Base-by-base conservation (phyloP, 2,888 invertebrate species). In the Pristionchus arcanus region DNA sequence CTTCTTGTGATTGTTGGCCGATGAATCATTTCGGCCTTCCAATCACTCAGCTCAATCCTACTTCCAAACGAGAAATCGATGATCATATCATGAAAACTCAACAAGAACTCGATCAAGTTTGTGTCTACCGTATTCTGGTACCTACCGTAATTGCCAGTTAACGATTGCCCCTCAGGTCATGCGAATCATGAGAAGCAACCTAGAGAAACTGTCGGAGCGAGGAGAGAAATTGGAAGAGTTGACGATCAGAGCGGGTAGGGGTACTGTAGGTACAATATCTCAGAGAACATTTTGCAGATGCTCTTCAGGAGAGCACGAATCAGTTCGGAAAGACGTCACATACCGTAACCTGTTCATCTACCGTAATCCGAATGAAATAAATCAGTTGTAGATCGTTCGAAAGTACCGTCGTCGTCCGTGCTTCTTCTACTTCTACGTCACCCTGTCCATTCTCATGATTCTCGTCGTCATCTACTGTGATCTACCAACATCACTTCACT, bases 171-270 rank as follows among this genome's bases (percentile, higher is more conserved):
- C 31, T 53, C 66, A 89, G 89, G 89, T 83, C 31, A 83, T 89
- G 34, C 59, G 53, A 19, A 81, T 89, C 42, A 89, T 89, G 89
- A 37, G 89, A 63, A 63, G 66, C 66, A 89, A 89, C 25, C 53
- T 89, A 42, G 81, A 83, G 53, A 81, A 53, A 37, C 15, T 89
- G 34, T 55, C 89, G 5, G 89, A 89, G 42, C 81, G 89, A 89
- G 89, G 89, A 83, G 83, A 89, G 66, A 89, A 83, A 83, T 66
- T 89, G 66, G 83, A 83, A 19, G 63, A 89, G 31, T 83, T 89
- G 49, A 49, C 89, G 28, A 7, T 53, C 21, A 81, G 89, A 83
- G 81, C 81, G 13, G 87, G 55, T 55, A 53, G 86, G 86, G 31
- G 31, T 86, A 59, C 63, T 59, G 25, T 55, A 59, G n/a, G 13